Evolutionary conservation across 1,140 invertebrate species (phyloP), one percentile per base, ranked within the genome.

Genomic region (Drosophila equinoxialis): DNA sequence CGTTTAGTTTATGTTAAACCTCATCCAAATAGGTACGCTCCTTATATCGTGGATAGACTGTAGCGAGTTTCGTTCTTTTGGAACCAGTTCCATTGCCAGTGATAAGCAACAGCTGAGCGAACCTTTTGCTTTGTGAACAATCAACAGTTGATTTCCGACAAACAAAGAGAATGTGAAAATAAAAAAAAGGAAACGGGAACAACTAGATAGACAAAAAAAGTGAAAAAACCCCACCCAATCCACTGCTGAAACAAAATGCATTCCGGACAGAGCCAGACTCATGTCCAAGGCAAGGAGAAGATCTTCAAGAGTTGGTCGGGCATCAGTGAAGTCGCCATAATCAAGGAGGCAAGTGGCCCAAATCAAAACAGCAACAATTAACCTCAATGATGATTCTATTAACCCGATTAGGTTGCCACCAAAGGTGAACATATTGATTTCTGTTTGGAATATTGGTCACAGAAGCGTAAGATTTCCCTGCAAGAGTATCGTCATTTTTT

Each of bases 361-460:
- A 39, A 30, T 30, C 5, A 39, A n/a, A n/a, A 39, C 10, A 30
- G 30, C 45, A 51, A 48, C 14, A 20, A 23, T 51, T 51, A 11
- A 20, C 7, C 14, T 3, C 7, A 48, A 7, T 48, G 3, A 8
- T 48, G n/a, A 48, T 8, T 23, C 10, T 51, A n/a, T 11, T n/a
- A 7, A 3, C 11, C 11, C 17, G 7, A 7, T 11, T 51, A 51
- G 45, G 91, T 92, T 26, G 91, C 91, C 61, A 92, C 91, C 42
- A 92, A 92, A 60, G 91, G 91, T 13, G 90, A 91, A 20, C 74
- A 91, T 73, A 91, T 92, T 7, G 84, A 87, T 14, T 70, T 91
- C 1, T 91, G 87, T 64, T 67, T 92, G 65, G 82, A 87, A 26
- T 92, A 74, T 64, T 89, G 90, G 82, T 78, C 91, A 5, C 61